These are phyloP conservation scores for Nephrotoma appendiculata DNA, from an alignment of 2,888 invertebrate genomes.

Conservation along the genomic window DNA sequence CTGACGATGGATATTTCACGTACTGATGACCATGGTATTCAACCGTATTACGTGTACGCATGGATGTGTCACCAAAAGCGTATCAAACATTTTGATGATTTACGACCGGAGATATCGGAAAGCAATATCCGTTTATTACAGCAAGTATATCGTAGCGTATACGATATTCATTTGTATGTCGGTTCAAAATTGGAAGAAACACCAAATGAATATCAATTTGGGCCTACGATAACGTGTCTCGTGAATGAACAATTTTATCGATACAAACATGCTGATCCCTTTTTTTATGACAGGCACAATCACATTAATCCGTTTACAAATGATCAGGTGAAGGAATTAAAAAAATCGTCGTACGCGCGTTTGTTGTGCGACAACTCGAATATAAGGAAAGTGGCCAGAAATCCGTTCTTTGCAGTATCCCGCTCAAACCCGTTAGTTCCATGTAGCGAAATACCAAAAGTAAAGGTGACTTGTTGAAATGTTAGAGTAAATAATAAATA, in stretches of 20 bases:
- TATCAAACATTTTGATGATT: neutral
- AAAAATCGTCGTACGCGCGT: slow-evolving; percentile 44
- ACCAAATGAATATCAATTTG: slow-evolving; percentile 45
- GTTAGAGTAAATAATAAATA: neutral
- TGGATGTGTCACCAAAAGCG: neutral
- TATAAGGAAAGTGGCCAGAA: slow-evolving; percentile 31
- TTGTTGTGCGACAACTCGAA: slow-evolving; percentile 53
- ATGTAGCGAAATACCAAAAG: neutral
- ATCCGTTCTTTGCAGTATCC: neutral
- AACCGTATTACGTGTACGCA: slow-evolving; percentile 52
- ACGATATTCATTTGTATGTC: slow-evolving; percentile 54
- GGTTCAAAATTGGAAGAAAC: slow-evolving; percentile 55
- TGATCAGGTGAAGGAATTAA: slow-evolving; percentile 43
- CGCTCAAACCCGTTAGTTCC: neutral
- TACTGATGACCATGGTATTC: slow-evolving; percentile 55
- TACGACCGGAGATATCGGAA: neutral
- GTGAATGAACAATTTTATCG: slow-evolving; percentile 56
- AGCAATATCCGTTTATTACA: slow-evolving; percentile 21
- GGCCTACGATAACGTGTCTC: slow-evolving; percentile 56
- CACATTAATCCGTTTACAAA: slow-evolving; percentile 1
- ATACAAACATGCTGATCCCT: slow-evolving; percentile 50
- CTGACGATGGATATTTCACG: slow-evolving; percentile 56
- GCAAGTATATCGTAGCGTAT: slow-evolving; percentile 28
- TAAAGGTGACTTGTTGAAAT: neutral
- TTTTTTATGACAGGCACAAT: slow-evolving; percentile 54